Evolutionary conservation across 2,113 vertebrate genomes (phyloP).

Genomic region (Carollia perspicillata): DNA sequence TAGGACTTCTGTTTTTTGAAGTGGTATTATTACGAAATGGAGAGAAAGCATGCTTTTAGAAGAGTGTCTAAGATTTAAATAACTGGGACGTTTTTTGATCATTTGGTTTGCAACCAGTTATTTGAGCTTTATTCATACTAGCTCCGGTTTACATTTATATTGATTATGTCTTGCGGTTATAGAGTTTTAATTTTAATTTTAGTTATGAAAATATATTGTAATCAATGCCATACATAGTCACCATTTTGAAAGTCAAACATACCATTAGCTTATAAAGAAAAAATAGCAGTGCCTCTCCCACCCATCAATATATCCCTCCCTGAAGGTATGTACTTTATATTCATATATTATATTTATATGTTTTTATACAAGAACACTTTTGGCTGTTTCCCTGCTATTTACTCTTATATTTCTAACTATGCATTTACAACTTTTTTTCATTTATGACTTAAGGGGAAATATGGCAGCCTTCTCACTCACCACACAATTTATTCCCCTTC

Average conservation of each 20-base stretch:
- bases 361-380: neutral
- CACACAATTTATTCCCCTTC: neutral
- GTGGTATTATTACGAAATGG: neutral
- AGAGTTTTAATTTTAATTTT: slow-evolving; percentile 1
- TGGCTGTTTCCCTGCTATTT: neutral
- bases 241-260: slow-evolving; percentile 23
- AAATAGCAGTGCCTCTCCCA: neutral
- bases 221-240: neutral
- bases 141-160: neutral
- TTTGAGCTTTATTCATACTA: neutral
- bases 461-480: neutral
- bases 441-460: neutral
- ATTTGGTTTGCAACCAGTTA: neutral
- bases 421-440: neutral
- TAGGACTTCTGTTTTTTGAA: neutral
- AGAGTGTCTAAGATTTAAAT: neutral
- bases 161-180: neutral
- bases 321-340: neutral
- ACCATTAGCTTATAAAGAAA: neutral
- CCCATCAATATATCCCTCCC: neutral
- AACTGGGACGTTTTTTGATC: neutral
- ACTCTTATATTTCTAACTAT: neutral
- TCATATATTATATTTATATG: neutral
- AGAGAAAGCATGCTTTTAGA: neutral
- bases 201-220: neutral